phyloP scores from a whole-genome alignment of 2,113 vertebrate species.

The Megaceryle maxima region DNA sequence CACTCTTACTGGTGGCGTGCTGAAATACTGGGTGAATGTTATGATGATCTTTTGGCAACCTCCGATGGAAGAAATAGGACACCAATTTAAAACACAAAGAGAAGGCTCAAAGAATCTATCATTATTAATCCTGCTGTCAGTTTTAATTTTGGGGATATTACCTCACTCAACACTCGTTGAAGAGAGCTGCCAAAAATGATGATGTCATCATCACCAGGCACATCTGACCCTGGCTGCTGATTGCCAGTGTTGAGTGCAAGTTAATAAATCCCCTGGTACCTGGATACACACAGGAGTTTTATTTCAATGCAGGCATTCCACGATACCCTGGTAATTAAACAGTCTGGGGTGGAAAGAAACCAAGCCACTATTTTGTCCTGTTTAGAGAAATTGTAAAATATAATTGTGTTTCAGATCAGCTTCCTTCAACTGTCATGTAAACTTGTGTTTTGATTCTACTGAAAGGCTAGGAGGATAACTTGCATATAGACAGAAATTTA shows the following conservation, averaged over 20 bases:
- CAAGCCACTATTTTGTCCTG: conserved; percentile 60
- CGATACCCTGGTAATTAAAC: conserved; percentile 75
- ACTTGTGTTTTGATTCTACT: not conserved
- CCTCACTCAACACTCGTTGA: conserved; percentile 79
- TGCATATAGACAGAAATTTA: not conserved
- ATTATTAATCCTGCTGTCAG: conserved; percentile 83
- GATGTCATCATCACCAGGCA: conserved; percentile 82
- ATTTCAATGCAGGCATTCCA: conserved; percentile 80
- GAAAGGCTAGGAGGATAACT: not conserved
- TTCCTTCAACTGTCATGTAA: conserved; percentile 40
- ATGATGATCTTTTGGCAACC: conserved; percentile 56
- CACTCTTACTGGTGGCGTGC: not conserved
- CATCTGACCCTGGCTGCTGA: conserved; percentile 79
- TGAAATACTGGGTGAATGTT: conserved; percentile 57
- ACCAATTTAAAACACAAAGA: conserved; percentile 72
- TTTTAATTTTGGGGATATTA: conserved; percentile 84
- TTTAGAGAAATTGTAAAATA: conserved; percentile 71
- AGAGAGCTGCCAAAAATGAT: conserved; percentile 78
- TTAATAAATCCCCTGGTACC: conserved; percentile 82
- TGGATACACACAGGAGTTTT: conserved; percentile 78
- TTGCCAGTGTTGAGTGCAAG: conserved; percentile 76
- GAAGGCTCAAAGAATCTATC: conserved; percentile 76
- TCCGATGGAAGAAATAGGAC: conserved; percentile 69
- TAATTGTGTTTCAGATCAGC: conserved; percentile 65
- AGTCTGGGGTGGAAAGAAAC: conserved; percentile 65